Base-by-base conservation (phyloP, 1,140 invertebrate species). In the silkworm (Bombyx mori) region DNA sequence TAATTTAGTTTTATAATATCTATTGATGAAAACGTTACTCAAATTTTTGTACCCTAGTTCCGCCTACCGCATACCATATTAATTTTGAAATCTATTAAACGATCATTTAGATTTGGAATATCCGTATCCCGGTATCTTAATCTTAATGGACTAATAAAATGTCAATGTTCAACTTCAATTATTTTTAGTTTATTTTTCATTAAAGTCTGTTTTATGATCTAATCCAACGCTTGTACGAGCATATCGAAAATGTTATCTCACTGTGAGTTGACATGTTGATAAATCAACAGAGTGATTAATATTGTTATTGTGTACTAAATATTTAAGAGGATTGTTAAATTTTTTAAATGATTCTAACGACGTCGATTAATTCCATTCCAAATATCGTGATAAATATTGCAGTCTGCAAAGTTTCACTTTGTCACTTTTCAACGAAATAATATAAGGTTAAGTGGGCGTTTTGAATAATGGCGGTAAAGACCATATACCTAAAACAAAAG, bases 401-500 rank as follows among this genome's bases (percentile, higher is more conserved):
- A 35, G 26, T 35, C 26, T 35, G 26, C 26, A 35, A 35, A 35
- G 26, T 35, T 35, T 35, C 26, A 35, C 26, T 35, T 35, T 35
- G 26, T 35, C 26, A 35, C 26, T 35, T 35, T 35, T 35, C 26
- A 35, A 35, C 26, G 26, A 35, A 35, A 35, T 5, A 35, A 35
- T 35, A 35, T 84, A 78, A 68, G 70, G 80, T 86, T 84, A 83
- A 69, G 71, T 60, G 50, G 81, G 75, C 71, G 8, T 78, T 83
- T 83, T 85, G 83, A 86, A 82, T 86, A 83, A 85, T 85, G 77
- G 75, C 77, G 76, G 70, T 77, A 70, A 66, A 69, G 73, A 71
- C 71, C 69, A 78, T 79, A 79, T 77, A 75, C 79, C 77, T 73
- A 74, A 83, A 84, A 83, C 72, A 85, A 86, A 86, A 81, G 77